Evolutionary conservation across 35 echinoderm and acorn worm species (phyloP), one percentile per base, ranked within the genome.

Genomic region (Eucidaris tribuloides): DNA sequence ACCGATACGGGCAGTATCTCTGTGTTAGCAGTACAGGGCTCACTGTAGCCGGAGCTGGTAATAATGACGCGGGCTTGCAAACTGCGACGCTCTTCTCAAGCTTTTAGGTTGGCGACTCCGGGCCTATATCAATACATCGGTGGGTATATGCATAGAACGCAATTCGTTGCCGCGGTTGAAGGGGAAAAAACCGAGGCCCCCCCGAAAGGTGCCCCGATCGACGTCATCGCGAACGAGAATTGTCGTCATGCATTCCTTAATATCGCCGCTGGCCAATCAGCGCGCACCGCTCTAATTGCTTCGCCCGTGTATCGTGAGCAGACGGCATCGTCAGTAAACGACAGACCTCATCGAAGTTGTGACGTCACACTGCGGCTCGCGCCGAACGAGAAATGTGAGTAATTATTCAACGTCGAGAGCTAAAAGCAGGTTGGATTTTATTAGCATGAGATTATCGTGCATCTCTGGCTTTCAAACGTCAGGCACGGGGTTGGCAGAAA

Each of bases 201-300:
- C 68, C 68, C 68, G 41, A 74, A 74, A 74, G 68, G 68, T 40
- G 68, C 68, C 68, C 68, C 68, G 68, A 74, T 41, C 68, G 41
- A 74, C 68, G 68, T 74, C 68, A 74, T 74, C 68, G 68, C 37
- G 68, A 74, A 40, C 68, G 68, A 74, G 68, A 74, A 74, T 74
- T 74, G 68, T 74, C 68, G 68, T 74, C 68, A 74, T 74, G 68
- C 68, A 74, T 74, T 74, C 68, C 68, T 74, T 74, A 74, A 74
- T 74, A 74, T 74, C 68, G 68, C 68, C 68, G 68, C 68, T 40
- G 44, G 68, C 68, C 68, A 74, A 74, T 74, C 68, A 74, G 68
- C 35, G 68, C 68, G 68, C 68, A 74, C 68, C 36, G 68, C 38
- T 74, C 68, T 74, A 74, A 74, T 74, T 74, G 68, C 68, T 74